These are phyloP conservation scores for Habrosyne pyritoides DNA, from an alignment of 2,888 invertebrate species.

Conservation along the genomic window DNA sequence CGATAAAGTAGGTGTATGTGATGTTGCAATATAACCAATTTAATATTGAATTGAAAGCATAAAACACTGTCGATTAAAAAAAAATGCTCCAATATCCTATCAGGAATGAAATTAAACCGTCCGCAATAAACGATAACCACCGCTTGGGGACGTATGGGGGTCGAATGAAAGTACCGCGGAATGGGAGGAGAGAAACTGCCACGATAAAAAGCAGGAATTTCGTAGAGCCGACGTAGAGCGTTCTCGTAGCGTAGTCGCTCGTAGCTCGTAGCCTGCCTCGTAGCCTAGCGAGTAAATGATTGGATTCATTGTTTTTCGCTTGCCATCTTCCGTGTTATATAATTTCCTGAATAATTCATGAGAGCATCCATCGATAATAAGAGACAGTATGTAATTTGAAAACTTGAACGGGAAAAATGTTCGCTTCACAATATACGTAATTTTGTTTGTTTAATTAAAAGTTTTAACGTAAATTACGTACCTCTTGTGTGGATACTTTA, in stretches of 20 bases:
- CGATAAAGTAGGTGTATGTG: no score
- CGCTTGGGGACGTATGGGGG: conserved; percentile 38
- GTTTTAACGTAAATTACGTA: not conserved
- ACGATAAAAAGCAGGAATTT: conserved; percentile 48
- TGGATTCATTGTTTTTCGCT: conserved; percentile 60
- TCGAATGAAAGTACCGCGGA: conserved; percentile 43
- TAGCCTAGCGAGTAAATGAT: conserved; percentile 37
- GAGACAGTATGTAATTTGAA: conserved; percentile 37
- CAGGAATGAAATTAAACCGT: conserved; percentile 41
- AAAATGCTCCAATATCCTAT: conserved; percentile 21
- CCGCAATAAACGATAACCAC: conserved; percentile 47
- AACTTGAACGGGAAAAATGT: conserved; percentile 24
- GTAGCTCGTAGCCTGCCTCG: conserved; percentile 13
- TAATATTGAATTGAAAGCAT: not conserved
- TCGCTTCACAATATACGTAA: conserved; percentile 18
- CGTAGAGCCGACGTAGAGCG: conserved; percentile 23
- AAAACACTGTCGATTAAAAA: not conserved
- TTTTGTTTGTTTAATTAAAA: conserved; percentile 10
- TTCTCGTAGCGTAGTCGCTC: conserved; percentile 15
- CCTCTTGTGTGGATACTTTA: not conserved
- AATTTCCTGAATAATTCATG: conserved; percentile 58
- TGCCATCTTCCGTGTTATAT: conserved; percentile 51
- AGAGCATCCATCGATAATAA: conserved; percentile 42
- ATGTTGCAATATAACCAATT: no score
- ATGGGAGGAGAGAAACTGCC: conserved; percentile 34